phyloP scores from a whole-genome alignment of 2,113 vertebrate genomes.

The Xiphophorus hellerii region DNA sequence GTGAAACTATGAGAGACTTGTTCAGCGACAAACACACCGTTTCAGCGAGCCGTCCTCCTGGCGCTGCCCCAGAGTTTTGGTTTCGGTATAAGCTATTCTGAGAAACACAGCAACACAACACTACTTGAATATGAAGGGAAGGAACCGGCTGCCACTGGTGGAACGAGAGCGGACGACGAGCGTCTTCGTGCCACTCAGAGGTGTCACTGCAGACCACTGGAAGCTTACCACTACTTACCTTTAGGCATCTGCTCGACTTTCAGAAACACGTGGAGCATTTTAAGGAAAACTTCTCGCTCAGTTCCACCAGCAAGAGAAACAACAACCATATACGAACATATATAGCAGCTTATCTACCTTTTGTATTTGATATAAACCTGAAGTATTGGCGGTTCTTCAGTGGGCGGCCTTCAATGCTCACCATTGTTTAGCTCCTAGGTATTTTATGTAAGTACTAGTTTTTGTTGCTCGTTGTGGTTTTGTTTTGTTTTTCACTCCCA shows the following conservation, averaged over 20 bases:
- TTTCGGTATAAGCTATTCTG: conserved; percentile 83
- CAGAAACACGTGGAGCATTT: conserved; percentile 71
- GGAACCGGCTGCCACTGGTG: conserved; percentile 62
- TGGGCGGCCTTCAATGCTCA: conserved; percentile 65
- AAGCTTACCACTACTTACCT: conserved; percentile 78
- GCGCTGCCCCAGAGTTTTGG: conserved; percentile 67
- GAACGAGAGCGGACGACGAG: conserved; percentile 62
- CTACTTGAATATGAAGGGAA: conserved; percentile 83
- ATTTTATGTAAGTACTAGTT: conserved; percentile 78
- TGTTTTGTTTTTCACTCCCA: conserved; percentile 55
- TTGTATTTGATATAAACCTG: conserved; percentile 73
- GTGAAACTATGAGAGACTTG: conserved; percentile 47
- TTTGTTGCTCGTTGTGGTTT: conserved; percentile 64
- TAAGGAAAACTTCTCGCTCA: conserved; percentile 72
- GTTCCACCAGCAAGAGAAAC: conserved; percentile 67
- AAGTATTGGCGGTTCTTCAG: conserved; percentile 72
- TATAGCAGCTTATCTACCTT: conserved; percentile 72
- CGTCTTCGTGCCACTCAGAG: conserved; percentile 72
- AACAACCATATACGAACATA: conserved; percentile 65
- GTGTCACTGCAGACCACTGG: conserved; percentile 75
- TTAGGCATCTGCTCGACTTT: conserved; percentile 74
- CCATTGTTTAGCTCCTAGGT: conserved; percentile 72
- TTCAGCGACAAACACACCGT: conserved; percentile 50
- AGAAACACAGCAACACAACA: conserved; percentile 74
- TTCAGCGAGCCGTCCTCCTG: conserved; percentile 49